Percentiles rank a stretch among this genome's conserved stretches.
Conservation (phyloP, 2,113 vertebrate species). For the Cricetomys ansorgei region DNA sequence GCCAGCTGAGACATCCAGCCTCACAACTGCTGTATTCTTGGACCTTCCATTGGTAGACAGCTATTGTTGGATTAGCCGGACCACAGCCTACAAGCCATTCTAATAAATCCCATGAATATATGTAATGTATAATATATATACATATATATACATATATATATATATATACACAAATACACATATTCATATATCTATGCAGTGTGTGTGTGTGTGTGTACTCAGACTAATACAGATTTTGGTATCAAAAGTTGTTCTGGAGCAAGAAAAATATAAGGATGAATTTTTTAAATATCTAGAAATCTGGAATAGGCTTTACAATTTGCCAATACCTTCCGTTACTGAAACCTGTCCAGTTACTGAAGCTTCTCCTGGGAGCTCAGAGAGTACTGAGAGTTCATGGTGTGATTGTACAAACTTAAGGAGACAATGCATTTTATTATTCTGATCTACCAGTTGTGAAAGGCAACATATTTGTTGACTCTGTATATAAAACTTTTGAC, state of each 20-base stretch:
- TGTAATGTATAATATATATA: too few species aligned
- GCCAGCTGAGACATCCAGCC: background rate
- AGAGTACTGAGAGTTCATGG: background rate
- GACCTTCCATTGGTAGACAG: background rate
- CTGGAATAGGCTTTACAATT: background rate
- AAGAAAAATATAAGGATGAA: background rate
- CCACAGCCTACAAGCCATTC: background rate
- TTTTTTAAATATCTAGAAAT: background rate
- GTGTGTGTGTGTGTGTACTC: too few species aligned
- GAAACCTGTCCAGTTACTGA: background rate
- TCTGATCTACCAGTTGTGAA: too few species aligned
- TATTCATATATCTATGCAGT: too few species aligned
- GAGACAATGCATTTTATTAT: background rate
- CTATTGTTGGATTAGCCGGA: background rate
- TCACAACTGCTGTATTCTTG: background rate
- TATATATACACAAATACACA: too few species aligned
- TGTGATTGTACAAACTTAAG: too few species aligned
- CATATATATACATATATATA: too few species aligned
- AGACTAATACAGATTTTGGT: background rate
- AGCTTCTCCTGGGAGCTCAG: background rate
- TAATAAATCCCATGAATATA: background rate
- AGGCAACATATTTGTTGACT: background rate
- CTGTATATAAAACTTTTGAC: background rate
- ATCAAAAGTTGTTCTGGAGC: background rate
- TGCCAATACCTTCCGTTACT: background rate